Percentiles rank a stretch among this genome's conserved stretches.
Conservation (phyloP, 2,888 invertebrate genomes). For the Athalia cordata region DNA sequence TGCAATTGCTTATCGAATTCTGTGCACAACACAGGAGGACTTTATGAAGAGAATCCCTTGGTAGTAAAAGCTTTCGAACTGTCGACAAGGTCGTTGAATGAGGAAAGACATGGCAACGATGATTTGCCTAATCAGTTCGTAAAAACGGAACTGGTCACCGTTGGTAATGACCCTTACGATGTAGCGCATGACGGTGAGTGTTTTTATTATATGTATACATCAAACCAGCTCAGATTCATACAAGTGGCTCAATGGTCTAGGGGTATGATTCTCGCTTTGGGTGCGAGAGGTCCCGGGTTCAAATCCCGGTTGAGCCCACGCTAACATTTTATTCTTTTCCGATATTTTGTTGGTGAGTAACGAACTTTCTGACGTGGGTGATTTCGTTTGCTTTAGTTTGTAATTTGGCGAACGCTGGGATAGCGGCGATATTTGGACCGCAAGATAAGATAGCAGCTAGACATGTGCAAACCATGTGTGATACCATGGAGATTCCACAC, state of each 20-base stretch:
- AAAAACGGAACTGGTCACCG: conserved; percentile 33
- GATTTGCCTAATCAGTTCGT: conserved; percentile 56
- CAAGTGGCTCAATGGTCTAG: conserved; percentile 13
- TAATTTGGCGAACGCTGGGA: conserved; percentile 77
- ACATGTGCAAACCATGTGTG: conserved; percentile 89
- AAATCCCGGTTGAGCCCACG: neutral
- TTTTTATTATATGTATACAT: neutral
- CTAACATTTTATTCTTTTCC: neutral
- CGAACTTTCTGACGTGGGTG: too few relatives aligned
- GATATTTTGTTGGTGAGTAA: too few relatives aligned
- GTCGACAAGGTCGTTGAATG: conserved; percentile 75
- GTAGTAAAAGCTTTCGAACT: conserved; percentile 78
- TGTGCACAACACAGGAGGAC: conserved; percentile 74
- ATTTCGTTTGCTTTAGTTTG: conserved; percentile 74
- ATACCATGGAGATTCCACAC: conserved; percentile 90
- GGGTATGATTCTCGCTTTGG: neutral
- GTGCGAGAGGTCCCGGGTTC: neutral
- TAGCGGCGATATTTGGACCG: conserved; percentile 91
- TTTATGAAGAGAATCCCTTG: conserved; percentile 75
- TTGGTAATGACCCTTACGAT: conserved; percentile 55
- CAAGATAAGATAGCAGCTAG: conserved; percentile 80
- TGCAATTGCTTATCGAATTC: neutral
- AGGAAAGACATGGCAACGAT: conserved; percentile 63
- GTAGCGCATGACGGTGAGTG: conserved; percentile 55
- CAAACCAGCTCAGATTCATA: neutral